phyloP scores from a whole-genome alignment of 2,888 invertebrate genomes.

The Caprella mutica region DNA sequence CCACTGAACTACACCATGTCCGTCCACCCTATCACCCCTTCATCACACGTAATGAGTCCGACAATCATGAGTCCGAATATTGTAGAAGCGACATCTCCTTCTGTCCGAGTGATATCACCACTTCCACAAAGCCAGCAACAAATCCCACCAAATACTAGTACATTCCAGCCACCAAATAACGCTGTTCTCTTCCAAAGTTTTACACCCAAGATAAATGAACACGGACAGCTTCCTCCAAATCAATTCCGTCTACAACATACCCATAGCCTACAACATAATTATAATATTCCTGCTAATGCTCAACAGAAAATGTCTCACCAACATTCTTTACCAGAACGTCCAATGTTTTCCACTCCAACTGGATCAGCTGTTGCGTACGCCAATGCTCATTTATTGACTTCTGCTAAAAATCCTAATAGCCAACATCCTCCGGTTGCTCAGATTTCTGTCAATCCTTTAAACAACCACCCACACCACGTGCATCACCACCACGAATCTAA shows the following conservation, averaged over 20 bases:
- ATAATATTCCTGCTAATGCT: background rate
- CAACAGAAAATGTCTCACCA: background rate
- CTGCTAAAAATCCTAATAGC: background rate
- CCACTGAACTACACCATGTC: no score
- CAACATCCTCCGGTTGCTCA: no score
- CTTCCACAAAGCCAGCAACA: background rate
- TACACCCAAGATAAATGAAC: background rate
- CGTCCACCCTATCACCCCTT: no score
- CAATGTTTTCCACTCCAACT: background rate
- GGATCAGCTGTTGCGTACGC: background rate
- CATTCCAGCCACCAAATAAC: background rate
- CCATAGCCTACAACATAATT: slow-evolving; percentile 5
- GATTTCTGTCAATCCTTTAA: no score
- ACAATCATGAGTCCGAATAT: no score
- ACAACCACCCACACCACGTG: background rate
- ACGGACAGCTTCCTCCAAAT: background rate
- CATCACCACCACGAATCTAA: background rate
- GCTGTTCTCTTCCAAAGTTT: background rate
- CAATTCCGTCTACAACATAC: slow-evolving; percentile 5
- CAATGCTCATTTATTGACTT: slow-evolving; percentile 1
- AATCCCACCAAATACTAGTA: background rate
- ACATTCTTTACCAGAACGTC: slow-evolving; percentile 1
- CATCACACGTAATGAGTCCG: no score
- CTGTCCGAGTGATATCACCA: slow-evolving; percentile 9
- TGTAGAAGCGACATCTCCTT: no score